phyloP scores from a whole-genome alignment of 1,140 invertebrate species.

The Stegodyphus dumicola region DNA sequence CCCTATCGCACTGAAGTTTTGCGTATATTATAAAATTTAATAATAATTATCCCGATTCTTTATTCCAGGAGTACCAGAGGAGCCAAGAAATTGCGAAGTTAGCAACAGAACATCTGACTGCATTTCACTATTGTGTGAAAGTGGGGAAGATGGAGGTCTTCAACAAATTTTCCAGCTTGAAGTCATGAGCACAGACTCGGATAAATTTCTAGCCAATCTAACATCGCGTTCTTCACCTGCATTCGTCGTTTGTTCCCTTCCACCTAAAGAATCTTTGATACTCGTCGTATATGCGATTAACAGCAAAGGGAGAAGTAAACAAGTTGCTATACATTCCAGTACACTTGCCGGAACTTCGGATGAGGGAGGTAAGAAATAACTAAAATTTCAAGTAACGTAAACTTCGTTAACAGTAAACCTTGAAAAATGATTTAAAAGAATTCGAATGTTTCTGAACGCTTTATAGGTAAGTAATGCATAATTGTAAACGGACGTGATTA shows the following conservation, averaged over 20 bases:
- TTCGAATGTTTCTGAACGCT: no score
- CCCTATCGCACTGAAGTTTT: no score
- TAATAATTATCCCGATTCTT: not conserved
- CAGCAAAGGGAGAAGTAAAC: constrained; percentile 76
- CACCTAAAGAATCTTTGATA: constrained; percentile 61
- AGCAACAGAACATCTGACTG: constrained; percentile 86
- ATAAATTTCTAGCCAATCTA: constrained; percentile 60
- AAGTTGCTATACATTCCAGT: constrained; percentile 82
- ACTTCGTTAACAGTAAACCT: no score
- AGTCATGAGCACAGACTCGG: constrained; percentile 73
- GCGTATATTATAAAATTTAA: no score
- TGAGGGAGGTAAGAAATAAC: constrained; percentile 72
- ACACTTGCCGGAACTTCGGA: constrained; percentile 88
- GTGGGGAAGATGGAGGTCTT: constrained; percentile 83
- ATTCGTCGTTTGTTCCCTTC: constrained; percentile 62
- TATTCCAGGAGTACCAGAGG: constrained; percentile 77
- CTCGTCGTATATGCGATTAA: constrained; percentile 76
- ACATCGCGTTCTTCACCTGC: constrained; percentile 58
- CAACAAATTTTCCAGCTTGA: constrained; percentile 85
- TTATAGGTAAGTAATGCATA: no score
- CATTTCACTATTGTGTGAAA: constrained; percentile 79
- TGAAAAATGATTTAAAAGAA: no score
- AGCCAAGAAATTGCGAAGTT: constrained; percentile 85
- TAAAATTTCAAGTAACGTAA: not conserved
- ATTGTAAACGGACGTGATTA: no score